These are phyloP conservation scores for Cydia amplana DNA, from an alignment of 1,140 invertebrate species.

Conservation along the genomic window DNA sequence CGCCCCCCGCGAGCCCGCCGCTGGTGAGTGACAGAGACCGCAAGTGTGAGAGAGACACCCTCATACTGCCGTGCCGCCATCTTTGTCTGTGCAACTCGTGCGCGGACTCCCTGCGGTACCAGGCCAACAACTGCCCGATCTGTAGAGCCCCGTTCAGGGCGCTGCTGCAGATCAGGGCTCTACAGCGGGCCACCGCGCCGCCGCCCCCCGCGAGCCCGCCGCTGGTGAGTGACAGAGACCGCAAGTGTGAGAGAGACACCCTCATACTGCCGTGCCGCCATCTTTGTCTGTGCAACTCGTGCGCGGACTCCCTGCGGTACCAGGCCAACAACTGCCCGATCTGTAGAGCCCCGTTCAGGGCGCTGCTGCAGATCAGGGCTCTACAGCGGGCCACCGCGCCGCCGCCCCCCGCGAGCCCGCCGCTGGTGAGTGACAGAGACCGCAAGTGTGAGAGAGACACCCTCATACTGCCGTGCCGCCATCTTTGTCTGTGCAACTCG, in stretches of 20 bases:
- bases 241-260: slow-evolving; percentile 89
- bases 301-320: slow-evolving; percentile 97
- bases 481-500: slow-evolving; percentile 97
- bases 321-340: slow-evolving; percentile 99
- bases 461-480: slow-evolving; percentile 93
- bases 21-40: slow-evolving; percentile 69
- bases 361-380: slow-evolving; percentile 82
- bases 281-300: slow-evolving; percentile 98
- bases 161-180: slow-evolving; percentile 76
- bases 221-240: slow-evolving; percentile 16
- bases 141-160: slow-evolving; percentile 97
- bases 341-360: slow-evolving; percentile 97
- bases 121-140: slow-evolving; percentile 99
- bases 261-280: slow-evolving; percentile 98
- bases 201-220: slow-evolving; percentile 72
- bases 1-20: slow-evolving; percentile 71
- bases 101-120: slow-evolving; percentile 97
- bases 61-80: slow-evolving; percentile 98
- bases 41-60: slow-evolving; percentile 91
- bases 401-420: slow-evolving; percentile 72
- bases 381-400: slow-evolving; percentile 82
- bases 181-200: slow-evolving; percentile 86
- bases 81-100: slow-evolving; percentile 99
- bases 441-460: slow-evolving; percentile 95
- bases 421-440: too few relatives aligned